These are phyloP conservation scores for Listronotus oregonensis DNA, from an alignment of 1,140 invertebrate genomes.

Conservation along the genomic window DNA sequence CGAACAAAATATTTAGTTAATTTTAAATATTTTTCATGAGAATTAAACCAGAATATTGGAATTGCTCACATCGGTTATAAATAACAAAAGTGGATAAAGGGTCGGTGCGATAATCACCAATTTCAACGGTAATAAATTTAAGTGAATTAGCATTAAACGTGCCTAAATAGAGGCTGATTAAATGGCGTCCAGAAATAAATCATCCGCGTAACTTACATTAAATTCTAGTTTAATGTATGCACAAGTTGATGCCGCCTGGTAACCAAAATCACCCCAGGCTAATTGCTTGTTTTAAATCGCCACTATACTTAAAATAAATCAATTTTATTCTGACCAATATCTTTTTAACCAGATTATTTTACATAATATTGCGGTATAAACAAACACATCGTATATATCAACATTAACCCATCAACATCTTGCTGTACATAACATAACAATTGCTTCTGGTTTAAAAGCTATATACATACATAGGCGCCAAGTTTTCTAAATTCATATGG, in stretches of 20 bases:
- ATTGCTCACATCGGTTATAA: conserved; percentile 34
- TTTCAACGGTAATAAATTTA: conserved; percentile 54
- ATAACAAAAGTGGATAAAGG: conserved; percentile 49
- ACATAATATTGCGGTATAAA: conserved; percentile 18
- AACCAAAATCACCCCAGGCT: conserved; percentile 35
- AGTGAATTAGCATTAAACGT: conserved; percentile 55
- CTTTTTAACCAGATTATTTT: conserved; percentile 26
- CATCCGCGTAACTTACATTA: conserved; percentile 52
- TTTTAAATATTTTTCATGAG: no score
- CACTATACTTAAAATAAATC: conserved; percentile 35
- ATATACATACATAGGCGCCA: no score
- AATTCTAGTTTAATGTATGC: conserved; percentile 53
- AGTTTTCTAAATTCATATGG: no score
- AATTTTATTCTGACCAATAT: conserved; percentile 30
- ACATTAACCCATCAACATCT: not conserved
- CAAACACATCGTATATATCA: conserved; percentile 3
- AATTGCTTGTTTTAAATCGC: conserved; percentile 35
- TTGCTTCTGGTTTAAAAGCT: not conserved
- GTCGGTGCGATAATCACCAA: conserved; percentile 51
- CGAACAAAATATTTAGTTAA: no score
- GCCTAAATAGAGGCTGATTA: conserved; percentile 54
- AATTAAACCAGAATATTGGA: conserved; percentile 1
- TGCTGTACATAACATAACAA: conserved; percentile 10
- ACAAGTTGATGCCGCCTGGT: conserved; percentile 41
- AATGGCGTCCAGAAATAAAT: conserved; percentile 52